Conservation (phyloP, 2,888 invertebrate species). For the Rhingia campestris region DNA sequence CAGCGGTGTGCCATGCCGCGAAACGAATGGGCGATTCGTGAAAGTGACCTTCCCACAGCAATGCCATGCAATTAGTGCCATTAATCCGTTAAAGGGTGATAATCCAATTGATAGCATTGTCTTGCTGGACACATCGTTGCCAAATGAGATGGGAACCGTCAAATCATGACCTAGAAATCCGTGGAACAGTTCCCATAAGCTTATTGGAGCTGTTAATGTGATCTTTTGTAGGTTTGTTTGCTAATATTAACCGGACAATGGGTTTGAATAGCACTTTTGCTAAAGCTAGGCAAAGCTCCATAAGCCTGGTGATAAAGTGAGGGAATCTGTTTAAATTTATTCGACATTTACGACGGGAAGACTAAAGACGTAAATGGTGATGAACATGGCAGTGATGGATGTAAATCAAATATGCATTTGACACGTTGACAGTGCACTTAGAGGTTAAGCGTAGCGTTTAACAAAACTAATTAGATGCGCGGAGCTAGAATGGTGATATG, state of each 20-base stretch:
- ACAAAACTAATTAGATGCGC: constrained; percentile 10
- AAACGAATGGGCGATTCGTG: constrained; percentile 42
- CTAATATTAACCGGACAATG: background rate
- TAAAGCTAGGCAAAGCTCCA: background rate
- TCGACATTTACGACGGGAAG: constrained; percentile 55
- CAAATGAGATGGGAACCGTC: constrained; percentile 35
- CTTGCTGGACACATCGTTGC: constrained; percentile 17
- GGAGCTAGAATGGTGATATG: too few relatives aligned
- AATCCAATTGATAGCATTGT: constrained; percentile 41
- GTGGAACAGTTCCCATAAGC: constrained; percentile 33
- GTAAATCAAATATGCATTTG: constrained; percentile 47
- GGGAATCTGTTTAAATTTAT: constrained; percentile 34
- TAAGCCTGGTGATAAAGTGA: constrained; percentile 8
- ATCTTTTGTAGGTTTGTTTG: constrained; percentile 11
- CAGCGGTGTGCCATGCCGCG: constrained; percentile 2
- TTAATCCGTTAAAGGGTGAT: constrained; percentile 57
- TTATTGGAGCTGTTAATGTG: constrained; percentile 8
- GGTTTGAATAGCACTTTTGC: constrained; percentile 36
- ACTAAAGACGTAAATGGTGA: constrained; percentile 24
- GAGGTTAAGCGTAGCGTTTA: constrained; percentile 6
- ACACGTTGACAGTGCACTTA: constrained; percentile 46
- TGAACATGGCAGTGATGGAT: constrained; percentile 48
- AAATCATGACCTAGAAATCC: constrained; percentile 35
- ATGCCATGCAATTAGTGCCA: constrained; percentile 37
- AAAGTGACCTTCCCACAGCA: constrained; percentile 44